Base-by-base conservation (phyloP, 2,888 invertebrate genomes). In the Coecobrya sp. region DNA sequence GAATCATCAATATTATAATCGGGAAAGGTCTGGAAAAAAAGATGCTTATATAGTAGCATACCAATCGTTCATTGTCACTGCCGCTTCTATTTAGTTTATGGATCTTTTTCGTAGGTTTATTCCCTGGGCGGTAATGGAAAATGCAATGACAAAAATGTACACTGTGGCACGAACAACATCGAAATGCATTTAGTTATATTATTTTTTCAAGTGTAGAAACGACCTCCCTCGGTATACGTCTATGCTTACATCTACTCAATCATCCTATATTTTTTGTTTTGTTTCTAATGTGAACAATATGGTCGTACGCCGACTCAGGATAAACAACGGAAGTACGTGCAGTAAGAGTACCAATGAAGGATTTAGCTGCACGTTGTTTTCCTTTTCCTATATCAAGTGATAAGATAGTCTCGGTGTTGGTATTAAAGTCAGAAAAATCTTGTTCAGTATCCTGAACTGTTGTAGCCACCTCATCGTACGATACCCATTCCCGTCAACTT, bases 91-190 rank as follows among this genome's bases (percentile, higher is more conserved):
- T 2, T 65, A 27, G n/a, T 8, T 59, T 59, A 22, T 59, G 4
- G 49, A 42, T 42, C 42, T 42, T 4, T 13, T 49, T 59, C 5
- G 11, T 7, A 27, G 25, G 13, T 11, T 45, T 79, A 86, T 86
- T 91, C 91, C 91, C 91, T 91, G 65, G 79, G 86, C 86, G 91
- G 68, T 68, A 65, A 25, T 79, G 76, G 45, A 70, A n/a, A 65
- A 65, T 65, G 36, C 70, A 88, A 79, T 65, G 62, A 79, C 30
- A 81, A 79, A 81, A 85, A 59, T 76, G 45, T 52, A 55, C 42
- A 42, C 45, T 25, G 22, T n/a, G 30, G 70, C 70, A 79, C 11
- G 42, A 45, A 68, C 30, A 81, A 49, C 79, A 79, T 1, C 65
- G 36, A 91, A 85, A 76, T 90, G 62, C 86, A 73, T 91, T 65